Evolutionary conservation across 2,888 invertebrate species (phyloP).

Genomic region (Schrankia costaestrigalis): DNA sequence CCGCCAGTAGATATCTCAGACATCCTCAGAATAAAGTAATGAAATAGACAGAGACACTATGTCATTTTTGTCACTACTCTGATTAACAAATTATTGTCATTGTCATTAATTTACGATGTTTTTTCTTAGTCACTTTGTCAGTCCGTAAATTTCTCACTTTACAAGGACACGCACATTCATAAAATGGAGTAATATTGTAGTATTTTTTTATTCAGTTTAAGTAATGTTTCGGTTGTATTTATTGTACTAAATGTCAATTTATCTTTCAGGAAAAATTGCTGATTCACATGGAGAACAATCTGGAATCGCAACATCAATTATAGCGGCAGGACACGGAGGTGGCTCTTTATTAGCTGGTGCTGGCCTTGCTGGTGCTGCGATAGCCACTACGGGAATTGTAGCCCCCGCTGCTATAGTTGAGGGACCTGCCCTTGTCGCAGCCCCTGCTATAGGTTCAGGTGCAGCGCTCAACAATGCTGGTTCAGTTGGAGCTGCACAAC

Average conservation of each 20-base stretch:
- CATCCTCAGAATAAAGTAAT: no score
- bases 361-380: slow-evolving; percentile 5
- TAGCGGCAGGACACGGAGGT: slow-evolving; percentile 27
- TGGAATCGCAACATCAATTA: slow-evolving; percentile 35
- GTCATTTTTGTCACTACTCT: no score
- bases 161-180: no score
- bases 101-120: no score
- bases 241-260: slow-evolving; percentile 1
- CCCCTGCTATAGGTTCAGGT: slow-evolving; percentile 44
- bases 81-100: no score
- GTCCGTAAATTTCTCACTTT: no score
- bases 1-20: no score
- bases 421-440: slow-evolving; percentile 32
- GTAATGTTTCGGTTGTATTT: neutral
- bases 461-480: slow-evolving; percentile 67
- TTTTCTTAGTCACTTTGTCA: no score
- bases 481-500: slow-evolving; percentile 67
- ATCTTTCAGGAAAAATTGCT: slow-evolving; percentile 33
- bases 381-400: slow-evolving; percentile 4
- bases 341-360: slow-evolving; percentile 4
- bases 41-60: no score
- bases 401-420: slow-evolving; percentile 24
- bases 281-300: slow-evolving; percentile 53
- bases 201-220: neutral
- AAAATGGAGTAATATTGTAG: no score